These are phyloP conservation scores for Caerostris extrusa DNA, from an alignment of 1,140 invertebrate species.

Conservation along the genomic window DNA sequence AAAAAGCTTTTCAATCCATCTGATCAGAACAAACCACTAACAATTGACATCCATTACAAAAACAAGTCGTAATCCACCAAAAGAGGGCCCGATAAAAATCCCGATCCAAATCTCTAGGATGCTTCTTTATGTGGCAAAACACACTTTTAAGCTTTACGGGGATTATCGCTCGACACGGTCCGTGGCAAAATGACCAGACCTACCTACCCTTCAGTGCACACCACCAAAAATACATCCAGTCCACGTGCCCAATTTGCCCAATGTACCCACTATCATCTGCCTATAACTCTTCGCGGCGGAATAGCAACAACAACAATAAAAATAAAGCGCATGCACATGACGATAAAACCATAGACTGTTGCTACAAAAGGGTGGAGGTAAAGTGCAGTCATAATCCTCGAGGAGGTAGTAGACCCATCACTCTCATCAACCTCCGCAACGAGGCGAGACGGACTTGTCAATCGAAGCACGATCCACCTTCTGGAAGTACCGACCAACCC, in stretches of 20 bases:
- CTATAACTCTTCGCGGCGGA: neutral
- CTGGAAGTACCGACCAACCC: neutral
- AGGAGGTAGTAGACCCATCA: conserved; percentile 32
- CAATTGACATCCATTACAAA: conserved; percentile 32
- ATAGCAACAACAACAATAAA: neutral
- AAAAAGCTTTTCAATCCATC: neutral
- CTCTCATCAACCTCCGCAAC: conserved; percentile 32
- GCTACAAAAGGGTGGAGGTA: neutral
- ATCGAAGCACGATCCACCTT: neutral
- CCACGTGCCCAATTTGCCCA: conserved; percentile 23
- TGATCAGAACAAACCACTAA: neutral
- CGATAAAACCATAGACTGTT: neutral
- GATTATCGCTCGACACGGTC: conserved; percentile 22
- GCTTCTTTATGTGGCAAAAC: conserved; percentile 35
- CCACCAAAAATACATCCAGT: neutral
- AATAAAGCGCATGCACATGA: neutral
- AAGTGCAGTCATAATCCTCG: neutral
- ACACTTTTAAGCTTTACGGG: conserved; percentile 27
- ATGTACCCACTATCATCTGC: neutral
- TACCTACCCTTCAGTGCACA: neutral
- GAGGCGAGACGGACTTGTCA: conserved; percentile 19
- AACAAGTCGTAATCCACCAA: neutral
- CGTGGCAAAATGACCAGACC: neutral
- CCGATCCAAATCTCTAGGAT: neutral
- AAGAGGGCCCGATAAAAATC: neutral